phyloP scores from a whole-genome alignment of 2,888 invertebrate genomes.

The Ormia ochracea region DNA sequence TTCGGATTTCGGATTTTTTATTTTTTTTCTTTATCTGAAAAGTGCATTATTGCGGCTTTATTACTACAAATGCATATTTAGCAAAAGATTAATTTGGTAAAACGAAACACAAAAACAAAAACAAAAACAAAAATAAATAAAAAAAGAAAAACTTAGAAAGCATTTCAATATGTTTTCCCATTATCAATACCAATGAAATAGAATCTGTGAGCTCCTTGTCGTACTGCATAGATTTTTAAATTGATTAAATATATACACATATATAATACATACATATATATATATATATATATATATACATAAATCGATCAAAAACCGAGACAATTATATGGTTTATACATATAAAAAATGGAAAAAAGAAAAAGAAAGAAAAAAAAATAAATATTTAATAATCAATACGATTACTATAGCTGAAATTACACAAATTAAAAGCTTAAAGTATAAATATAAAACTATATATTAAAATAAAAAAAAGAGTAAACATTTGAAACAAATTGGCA shows the following conservation, averaged over 20 bases:
- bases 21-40: not conserved
- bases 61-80: constrained; percentile 42
- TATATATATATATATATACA: constrained; percentile 23
- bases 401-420: constrained; percentile 28
- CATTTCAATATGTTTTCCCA: constrained; percentile 48
- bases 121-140: constrained; percentile 43
- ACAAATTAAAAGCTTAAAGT: constrained; percentile 26
- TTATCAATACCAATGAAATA: constrained; percentile 76
- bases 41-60: constrained; percentile 47
- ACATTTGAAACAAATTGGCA: constrained; percentile 33
- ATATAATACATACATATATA: too few relatives aligned
- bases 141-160: constrained; percentile 42
- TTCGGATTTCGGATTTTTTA: constrained; percentile 6
- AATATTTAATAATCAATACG: constrained; percentile 53
- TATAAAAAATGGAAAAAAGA: constrained; percentile 44
- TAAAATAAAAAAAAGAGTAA: too few relatives aligned
- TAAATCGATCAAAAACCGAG: constrained; percentile 54
- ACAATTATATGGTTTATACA: constrained; percentile 29
- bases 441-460: constrained; percentile 4
- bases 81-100: constrained; percentile 40
- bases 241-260: too few relatives aligned
- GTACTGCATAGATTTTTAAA: constrained; percentile 75
- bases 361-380: constrained; percentile 53
- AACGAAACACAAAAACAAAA: constrained; percentile 16
- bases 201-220: constrained; percentile 78